Conservation (phyloP, 2,113 vertebrate species). For the Haemorhous mexicanus region DNA sequence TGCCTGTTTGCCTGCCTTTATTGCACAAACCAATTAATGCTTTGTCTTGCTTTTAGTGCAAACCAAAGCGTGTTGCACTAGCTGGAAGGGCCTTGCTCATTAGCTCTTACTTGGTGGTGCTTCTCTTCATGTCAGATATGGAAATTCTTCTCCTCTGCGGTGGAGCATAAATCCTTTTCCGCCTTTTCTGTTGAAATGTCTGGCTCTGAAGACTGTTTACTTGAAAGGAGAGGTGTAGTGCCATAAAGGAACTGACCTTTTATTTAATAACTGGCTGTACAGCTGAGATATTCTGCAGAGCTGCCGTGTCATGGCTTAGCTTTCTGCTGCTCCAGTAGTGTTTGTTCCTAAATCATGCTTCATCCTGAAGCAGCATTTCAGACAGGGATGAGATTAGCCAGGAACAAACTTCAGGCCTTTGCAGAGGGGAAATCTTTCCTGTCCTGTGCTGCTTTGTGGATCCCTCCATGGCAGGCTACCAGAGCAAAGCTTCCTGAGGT, state of each 20-base stretch:
- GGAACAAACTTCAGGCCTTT: not conserved
- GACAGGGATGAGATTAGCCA: not conserved
- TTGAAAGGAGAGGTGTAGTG: not conserved
- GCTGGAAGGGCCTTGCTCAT: not conserved
- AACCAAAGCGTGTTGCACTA: accelerated
- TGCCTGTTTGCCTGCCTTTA: too few relatives aligned
- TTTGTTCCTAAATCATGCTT: not conserved
- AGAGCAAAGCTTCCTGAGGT: not conserved
- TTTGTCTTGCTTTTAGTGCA: constrained; percentile 4
- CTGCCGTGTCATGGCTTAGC: not conserved
- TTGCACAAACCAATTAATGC: not conserved
- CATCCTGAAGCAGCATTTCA: not conserved
- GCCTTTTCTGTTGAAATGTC: not conserved
- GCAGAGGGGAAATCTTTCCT: not conserved
- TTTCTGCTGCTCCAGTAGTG: not conserved
- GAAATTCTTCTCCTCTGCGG: not conserved
- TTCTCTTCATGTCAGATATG: not conserved
- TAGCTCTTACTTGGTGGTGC: not conserved
- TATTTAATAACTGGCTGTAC: not conserved
- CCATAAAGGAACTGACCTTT: not conserved
- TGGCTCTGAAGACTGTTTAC: not conserved
- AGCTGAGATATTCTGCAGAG: not conserved
- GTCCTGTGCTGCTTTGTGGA: not conserved
- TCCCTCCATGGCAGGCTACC: not conserved
- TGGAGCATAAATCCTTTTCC: not conserved